Conservation (phyloP, 2,888 invertebrate genomes). For the Agrochola circellaris region DNA sequence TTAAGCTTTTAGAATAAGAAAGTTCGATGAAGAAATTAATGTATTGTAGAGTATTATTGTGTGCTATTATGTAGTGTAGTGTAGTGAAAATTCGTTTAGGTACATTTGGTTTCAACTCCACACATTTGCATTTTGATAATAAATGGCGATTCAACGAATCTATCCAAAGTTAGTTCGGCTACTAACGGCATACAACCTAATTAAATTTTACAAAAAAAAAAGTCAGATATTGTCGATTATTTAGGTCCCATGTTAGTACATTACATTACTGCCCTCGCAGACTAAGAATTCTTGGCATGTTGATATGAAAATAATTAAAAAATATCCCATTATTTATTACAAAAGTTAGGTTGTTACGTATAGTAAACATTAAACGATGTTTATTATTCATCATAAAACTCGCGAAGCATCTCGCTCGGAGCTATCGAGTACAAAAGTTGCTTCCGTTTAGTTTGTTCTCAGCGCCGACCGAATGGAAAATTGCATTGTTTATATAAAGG, state of each 20-base stretch:
- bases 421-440: constrained; percentile 71
- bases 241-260: too few relatives aligned
- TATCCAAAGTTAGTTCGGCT: background rate
- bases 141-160: background rate
- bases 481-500: constrained; percentile 69
- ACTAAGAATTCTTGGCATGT: background rate
- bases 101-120: background rate
- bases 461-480: constrained; percentile 71
- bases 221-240: background rate
- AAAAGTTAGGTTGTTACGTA: constrained; percentile 44
- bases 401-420: constrained; percentile 55
- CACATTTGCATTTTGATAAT: background rate
- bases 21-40: constrained; percentile 25
- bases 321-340: constrained; percentile 28
- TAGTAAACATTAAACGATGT: constrained; percentile 62
- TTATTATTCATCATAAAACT: constrained; percentile 72
- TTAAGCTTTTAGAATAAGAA: constrained; percentile 41
- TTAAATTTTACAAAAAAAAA: background rate
- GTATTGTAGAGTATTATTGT: constrained; percentile 2
- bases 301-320: constrained; percentile 10
- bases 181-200: too few relatives aligned
- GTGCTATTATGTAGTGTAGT: background rate
- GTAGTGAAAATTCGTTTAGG: background rate
- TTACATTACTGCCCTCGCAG: background rate
- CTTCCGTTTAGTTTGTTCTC: constrained; percentile 67